These are phyloP conservation scores for Polyploca ridens DNA, from an alignment of 2,888 invertebrate genomes.

Conservation along the genomic window DNA sequence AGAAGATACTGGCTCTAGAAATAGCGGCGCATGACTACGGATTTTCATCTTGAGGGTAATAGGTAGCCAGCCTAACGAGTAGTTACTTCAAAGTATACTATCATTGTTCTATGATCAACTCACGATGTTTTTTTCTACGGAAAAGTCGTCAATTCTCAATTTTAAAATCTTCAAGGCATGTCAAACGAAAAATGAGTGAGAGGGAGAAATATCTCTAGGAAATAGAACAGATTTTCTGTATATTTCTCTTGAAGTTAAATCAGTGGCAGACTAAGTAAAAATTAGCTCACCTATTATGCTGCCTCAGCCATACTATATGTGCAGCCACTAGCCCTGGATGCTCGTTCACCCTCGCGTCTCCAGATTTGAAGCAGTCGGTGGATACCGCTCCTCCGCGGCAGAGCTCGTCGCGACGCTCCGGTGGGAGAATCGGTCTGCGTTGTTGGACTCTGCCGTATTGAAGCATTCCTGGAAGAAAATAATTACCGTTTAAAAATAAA, in stretches of 20 bases:
- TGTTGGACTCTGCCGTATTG: conserved; percentile 88
- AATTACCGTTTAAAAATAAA: background rate
- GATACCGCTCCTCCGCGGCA: conserved; percentile 90
- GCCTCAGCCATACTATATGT: conserved; percentile 90
- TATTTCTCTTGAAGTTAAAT: no score
- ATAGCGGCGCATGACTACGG: no score
- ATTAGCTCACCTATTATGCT: conserved; percentile 85
- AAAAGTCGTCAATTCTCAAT: no score
- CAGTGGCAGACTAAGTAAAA: background rate
- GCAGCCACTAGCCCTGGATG: conserved; percentile 91
- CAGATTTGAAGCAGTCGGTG: conserved; percentile 90
- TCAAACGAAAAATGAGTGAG: no score
- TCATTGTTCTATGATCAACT: no score
- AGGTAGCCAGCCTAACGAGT: no score
- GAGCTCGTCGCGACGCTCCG: conserved; percentile 85
- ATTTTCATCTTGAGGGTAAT: no score
- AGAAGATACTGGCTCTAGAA: no score
- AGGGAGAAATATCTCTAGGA: background rate
- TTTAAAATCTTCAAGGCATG: no score
- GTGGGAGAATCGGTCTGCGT: conserved; percentile 84
- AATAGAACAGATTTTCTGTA: no score
- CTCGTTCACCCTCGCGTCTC: conserved; percentile 91
- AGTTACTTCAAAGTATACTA: no score
- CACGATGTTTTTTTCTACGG: no score
- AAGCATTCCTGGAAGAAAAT: conserved; percentile 66